Conservation (phyloP, 2,797 vertebrate species). For the Phalanger gymnotis region DNA sequence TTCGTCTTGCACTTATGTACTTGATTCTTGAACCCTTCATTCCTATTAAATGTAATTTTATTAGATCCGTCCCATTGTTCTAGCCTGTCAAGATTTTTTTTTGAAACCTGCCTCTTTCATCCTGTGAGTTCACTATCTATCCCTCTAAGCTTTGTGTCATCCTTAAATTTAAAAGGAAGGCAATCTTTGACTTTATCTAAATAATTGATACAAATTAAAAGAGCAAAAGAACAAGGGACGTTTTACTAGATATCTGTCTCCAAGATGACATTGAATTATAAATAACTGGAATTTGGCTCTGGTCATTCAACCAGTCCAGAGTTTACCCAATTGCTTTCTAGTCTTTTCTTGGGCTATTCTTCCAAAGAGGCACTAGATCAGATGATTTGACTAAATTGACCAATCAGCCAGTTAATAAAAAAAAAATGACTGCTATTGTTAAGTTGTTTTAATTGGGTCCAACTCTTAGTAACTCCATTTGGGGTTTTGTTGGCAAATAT, state of each 20-base stretch:
- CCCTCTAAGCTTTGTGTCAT: background rate
- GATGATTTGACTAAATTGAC: background rate
- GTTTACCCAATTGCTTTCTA: background rate
- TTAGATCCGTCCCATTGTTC: background rate
- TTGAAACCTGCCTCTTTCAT: background rate
- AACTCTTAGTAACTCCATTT: background rate
- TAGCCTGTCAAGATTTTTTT: background rate
- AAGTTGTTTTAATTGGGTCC: too few species aligned
- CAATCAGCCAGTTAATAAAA: background rate
- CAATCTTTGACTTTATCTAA: background rate
- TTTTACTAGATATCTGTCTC: background rate
- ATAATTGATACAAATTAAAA: background rate
- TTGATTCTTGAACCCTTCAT: background rate
- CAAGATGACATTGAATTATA: background rate
- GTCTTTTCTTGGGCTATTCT: background rate
- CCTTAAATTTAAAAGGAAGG: background rate
- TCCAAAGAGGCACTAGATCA: background rate
- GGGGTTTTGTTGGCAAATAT: background rate
- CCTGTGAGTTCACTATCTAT: background rate
- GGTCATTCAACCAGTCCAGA: background rate
- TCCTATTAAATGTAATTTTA: background rate
- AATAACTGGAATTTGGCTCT: background rate
- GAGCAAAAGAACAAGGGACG: background rate
- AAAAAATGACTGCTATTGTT: background rate
- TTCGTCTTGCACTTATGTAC: background rate